Percentiles rank a stretch among this genome's conserved stretches.
Evolutionary conservation across 2,113 vertebrate species (phyloP).

Genomic region (Lycocorax pyrrhopterus): DNA sequence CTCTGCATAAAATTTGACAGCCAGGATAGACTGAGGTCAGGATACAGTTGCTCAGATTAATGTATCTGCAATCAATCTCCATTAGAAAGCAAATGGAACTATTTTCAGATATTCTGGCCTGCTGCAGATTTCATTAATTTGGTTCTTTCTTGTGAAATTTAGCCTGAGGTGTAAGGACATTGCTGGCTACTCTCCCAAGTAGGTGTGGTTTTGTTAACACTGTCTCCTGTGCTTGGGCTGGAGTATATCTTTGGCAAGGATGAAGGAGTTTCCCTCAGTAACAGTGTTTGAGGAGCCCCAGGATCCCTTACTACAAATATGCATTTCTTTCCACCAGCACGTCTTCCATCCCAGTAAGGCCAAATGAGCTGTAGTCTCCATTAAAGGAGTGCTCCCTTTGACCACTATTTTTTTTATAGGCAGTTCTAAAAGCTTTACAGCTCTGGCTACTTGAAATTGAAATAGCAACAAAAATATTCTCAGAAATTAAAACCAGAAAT

Average conservation of each 20-base stretch:
- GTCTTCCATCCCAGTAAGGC: background rate
- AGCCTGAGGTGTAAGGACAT: background rate
- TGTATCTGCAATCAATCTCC: background rate
- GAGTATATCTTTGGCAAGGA: background rate
- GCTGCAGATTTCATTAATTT: background rate
- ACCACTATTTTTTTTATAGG: background rate
- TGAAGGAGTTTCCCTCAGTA: background rate
- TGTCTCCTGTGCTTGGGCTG: background rate
- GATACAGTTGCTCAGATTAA: background rate
- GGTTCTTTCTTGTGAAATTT: background rate
- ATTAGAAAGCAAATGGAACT: background rate
- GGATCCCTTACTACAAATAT: background rate
- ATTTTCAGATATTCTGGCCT: background rate
- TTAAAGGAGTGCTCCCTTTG: background rate
- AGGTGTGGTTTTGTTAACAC: background rate
- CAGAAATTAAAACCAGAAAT: constrained; percentile 8
- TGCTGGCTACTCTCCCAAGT: background rate
- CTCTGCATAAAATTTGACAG: background rate
- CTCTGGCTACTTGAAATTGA: background rate
- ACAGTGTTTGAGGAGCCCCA: background rate
- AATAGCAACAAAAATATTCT: background rate
- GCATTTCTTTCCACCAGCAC: background rate
- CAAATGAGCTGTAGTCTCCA: background rate
- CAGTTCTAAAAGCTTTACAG: background rate
- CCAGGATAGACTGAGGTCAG: background rate